These are phyloP conservation scores for Cossypha heuglini DNA, from an alignment of 2,797 vertebrate genomes.

Conservation along the genomic window DNA sequence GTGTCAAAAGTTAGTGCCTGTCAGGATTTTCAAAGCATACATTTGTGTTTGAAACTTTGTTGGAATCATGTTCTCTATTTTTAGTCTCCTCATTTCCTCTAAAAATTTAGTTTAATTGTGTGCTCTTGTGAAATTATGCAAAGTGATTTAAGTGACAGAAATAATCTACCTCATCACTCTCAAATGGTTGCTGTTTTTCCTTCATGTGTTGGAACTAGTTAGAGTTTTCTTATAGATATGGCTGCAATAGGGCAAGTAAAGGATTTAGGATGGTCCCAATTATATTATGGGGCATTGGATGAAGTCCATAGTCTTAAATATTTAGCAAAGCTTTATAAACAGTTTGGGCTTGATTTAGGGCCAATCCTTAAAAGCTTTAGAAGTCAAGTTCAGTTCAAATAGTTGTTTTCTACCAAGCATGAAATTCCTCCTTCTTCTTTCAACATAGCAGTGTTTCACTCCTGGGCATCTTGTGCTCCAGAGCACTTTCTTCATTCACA, in stretches of 20 bases:
- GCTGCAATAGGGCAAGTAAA: background rate
- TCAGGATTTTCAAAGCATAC: background rate
- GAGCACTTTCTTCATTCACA: background rate
- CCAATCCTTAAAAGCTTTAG: background rate
- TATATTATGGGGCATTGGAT: background rate
- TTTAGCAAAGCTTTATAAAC: background rate
- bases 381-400: constrained; percentile 26
- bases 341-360: background rate
- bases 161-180: background rate
- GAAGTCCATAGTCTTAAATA: background rate
- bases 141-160: constrained; percentile 3
- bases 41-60: background rate
- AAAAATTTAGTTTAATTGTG: constrained; percentile 21
- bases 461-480: background rate
- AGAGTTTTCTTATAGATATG: background rate
- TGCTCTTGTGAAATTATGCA: constrained; percentile 17
- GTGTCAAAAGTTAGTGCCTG: background rate
- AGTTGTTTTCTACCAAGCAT: background rate
- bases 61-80: constrained; percentile 5
- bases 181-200: background rate
- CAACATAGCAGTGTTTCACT: background rate
- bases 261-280: background rate
- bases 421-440: background rate
- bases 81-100: constrained; percentile 1
- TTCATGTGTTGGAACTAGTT: background rate